Evolutionary conservation across 2,113 vertebrate species (phyloP).

Genomic region (Balaeniceps rex): DNA sequence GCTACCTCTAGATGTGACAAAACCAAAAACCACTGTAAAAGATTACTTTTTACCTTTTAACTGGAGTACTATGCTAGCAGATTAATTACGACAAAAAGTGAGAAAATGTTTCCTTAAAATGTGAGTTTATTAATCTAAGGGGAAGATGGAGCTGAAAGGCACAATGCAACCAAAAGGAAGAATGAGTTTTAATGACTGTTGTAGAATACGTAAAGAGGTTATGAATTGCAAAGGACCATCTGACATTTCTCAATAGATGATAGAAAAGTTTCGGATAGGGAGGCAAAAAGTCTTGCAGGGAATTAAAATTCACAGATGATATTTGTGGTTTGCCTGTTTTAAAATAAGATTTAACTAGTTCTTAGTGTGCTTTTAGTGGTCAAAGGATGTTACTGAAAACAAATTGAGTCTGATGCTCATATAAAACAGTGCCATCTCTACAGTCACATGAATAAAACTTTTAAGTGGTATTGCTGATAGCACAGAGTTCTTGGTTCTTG

Average conservation of each 20-base stretch:
- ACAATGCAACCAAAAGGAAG: not conserved
- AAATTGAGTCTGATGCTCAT: not conserved
- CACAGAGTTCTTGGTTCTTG: not conserved
- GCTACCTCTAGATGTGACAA: not conserved
- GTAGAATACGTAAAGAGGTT: not conserved
- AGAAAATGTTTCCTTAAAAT: not conserved
- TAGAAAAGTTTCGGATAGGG: not conserved
- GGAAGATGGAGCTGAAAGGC: not conserved
- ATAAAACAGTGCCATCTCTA: not conserved
- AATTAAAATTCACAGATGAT: not conserved
- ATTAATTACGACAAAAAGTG: not conserved
- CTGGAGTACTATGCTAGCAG: not conserved
- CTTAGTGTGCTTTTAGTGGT: not conserved
- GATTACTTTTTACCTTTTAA: not conserved
- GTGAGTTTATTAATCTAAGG: not conserved
- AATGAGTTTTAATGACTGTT: not conserved
- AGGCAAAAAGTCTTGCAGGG: not conserved
- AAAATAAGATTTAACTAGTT: not conserved
- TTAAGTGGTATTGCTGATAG: not conserved
- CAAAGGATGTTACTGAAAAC: not conserved
- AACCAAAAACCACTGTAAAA: not conserved
- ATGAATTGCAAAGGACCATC: not conserved
- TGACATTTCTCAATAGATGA: not conserved
- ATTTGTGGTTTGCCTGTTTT: not conserved
- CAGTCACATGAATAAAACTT: not conserved